Evolutionary conservation across 2,797 vertebrate species (phyloP), one percentile per base, ranked within the genome.

Genomic region (Telmatherina bonti): DNA sequence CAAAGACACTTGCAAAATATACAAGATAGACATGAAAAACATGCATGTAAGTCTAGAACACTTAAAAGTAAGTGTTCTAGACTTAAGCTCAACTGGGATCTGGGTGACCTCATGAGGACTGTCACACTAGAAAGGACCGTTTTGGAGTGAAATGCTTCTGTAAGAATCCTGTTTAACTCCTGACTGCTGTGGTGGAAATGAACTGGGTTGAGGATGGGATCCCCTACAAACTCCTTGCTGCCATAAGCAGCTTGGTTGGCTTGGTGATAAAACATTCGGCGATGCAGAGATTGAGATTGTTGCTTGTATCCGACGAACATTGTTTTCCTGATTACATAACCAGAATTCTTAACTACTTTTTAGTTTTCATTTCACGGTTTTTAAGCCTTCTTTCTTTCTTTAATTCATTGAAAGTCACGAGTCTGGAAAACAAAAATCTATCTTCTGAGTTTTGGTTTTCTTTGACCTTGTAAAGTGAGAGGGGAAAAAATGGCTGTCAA

Each of bases 341-440:
- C 43, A 45, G 20, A 45, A 7, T 38, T 38, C 45, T 47, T 22
- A 9, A 22, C 45, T 22, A n/a, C 2, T 49, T 51, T 51, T 24
- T 24, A 43, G 6, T 24, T 24, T 51, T 51, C 22, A 51, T 51
- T 51, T 24, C 4, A 4, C 47, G 3, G 3, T 31, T 31, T 31
- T 31, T 31, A 31, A 31, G 7, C 35, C 35, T 11, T 12, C 6
- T 8, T 13, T n/a, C 31, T 11, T 18, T 51, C 16, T 70, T 71
- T 60, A 67, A 27, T 68, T 74, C 30, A 45, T 62, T 16, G 7
- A 41, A 7, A 57, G 54, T 65, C 62, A 47, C 55, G 5, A 67
- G 29, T 62, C 15, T 72, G n/a, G 61, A 52, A 36, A 60, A 35
- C 59, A 29, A 54, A 62, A 63, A 78, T 7, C 15, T 38, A 3